These are phyloP conservation scores for Dicrurus megarhynchus DNA, from an alignment of 2,113 vertebrate species.

Conservation along the genomic window DNA sequence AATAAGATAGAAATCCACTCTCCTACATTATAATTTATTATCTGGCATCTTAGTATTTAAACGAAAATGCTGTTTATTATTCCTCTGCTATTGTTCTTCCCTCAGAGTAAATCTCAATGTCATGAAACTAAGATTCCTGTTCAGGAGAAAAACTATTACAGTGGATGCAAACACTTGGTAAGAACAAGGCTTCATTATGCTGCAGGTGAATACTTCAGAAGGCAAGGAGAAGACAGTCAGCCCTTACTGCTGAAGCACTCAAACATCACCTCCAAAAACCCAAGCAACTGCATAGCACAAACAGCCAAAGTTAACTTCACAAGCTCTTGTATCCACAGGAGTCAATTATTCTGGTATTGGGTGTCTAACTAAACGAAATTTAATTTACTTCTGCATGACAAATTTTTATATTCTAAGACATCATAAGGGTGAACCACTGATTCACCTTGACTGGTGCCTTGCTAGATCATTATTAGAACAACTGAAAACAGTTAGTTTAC, in stretches of 20 bases:
- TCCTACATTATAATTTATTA: not conserved
- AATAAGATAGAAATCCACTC: not conserved
- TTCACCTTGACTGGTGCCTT: not conserved
- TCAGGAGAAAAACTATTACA: not conserved
- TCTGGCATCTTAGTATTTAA: not conserved
- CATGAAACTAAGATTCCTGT: not conserved
- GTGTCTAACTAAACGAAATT: not conserved
- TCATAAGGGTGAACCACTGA: not conserved
- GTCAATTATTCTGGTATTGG: not conserved
- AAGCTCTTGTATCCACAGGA: not conserved
- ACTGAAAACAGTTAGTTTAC: not conserved
- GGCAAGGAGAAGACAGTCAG: not conserved
- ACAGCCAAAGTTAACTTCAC: not conserved
- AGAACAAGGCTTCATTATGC: not conserved
- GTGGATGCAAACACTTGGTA: not conserved
- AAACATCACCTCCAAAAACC: not conserved
- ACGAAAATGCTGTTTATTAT: not conserved
- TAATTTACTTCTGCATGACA: not conserved
- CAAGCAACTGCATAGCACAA: not conserved
- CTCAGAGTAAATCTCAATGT: not conserved
- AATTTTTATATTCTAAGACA: not conserved
- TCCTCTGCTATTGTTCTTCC: not conserved
- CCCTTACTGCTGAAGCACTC: not conserved
- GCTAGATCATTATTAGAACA: not conserved
- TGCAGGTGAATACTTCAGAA: not conserved